These are phyloP conservation scores for Zaprionus inermis DNA, from an alignment of 1,140 invertebrate species.

Conservation along the genomic window DNA sequence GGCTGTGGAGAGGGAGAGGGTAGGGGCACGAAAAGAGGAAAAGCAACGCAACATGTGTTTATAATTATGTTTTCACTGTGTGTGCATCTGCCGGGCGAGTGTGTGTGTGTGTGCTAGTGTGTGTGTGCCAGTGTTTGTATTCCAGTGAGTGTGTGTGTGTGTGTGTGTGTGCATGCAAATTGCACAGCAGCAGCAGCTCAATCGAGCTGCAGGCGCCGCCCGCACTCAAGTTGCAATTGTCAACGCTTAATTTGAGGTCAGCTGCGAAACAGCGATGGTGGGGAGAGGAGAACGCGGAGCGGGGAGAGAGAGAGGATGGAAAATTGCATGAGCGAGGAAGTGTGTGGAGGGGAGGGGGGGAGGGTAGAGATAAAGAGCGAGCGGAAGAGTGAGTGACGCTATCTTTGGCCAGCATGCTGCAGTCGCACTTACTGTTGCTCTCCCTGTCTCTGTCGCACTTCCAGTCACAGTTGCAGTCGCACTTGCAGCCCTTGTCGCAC, in stretches of 20 bases:
- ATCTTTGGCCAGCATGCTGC: neutral
- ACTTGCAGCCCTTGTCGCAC: no score
- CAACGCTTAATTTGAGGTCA: slow-evolving; percentile 71
- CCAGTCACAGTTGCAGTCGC: no score
- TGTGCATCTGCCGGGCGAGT: slow-evolving; percentile 32
- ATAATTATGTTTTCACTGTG: slow-evolving; percentile 75
- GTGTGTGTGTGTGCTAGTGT: slow-evolving; percentile 15
- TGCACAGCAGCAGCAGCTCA: slow-evolving; percentile 19
- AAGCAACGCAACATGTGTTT: slow-evolving; percentile 69
- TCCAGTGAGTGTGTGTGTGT: slow-evolving; percentile 19
- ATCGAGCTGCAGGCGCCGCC: slow-evolving; percentile 32
- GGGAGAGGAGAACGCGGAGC: no score
- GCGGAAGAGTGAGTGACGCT: neutral
- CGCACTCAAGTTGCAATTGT: slow-evolving; percentile 68
- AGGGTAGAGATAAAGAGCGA: neutral
- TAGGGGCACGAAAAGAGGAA: neutral
- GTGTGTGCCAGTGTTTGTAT: slow-evolving; percentile 22
- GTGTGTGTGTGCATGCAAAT: slow-evolving; percentile 61
- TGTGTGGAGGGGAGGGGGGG: neutral
- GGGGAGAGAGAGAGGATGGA: neutral
- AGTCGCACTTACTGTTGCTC: neutral
- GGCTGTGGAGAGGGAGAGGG: neutral
- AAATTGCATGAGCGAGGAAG: neutral
- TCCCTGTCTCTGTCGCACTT: no score
- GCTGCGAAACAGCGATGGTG: slow-evolving; percentile 8